A percentile compares a stretch with the other conserved stretches of the same genome.
phyloP scores from a whole-genome alignment of 2,888 invertebrate genomes.

The Hemaris fuciformis region DNA sequence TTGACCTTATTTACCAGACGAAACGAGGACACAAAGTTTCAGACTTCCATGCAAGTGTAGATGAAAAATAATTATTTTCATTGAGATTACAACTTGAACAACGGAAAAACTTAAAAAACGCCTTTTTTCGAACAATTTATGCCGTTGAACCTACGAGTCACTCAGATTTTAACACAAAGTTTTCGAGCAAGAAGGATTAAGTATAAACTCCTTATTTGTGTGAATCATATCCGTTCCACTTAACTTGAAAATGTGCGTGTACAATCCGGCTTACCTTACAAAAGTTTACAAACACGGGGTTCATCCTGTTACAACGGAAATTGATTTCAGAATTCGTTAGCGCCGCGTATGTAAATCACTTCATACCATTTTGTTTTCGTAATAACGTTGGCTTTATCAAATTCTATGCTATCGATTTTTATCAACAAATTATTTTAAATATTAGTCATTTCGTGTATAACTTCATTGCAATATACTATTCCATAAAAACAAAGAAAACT shows the following conservation, averaged over 20 bases:
- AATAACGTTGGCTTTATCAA: background rate
- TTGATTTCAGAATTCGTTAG: constrained; percentile 1
- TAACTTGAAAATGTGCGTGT: background rate
- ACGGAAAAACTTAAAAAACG: too few species aligned
- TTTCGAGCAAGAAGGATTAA: too few species aligned
- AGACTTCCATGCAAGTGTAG: too few species aligned
- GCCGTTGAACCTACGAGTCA: too few species aligned
- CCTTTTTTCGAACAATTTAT: too few species aligned
- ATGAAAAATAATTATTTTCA: too few species aligned
- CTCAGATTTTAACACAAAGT: too few species aligned
- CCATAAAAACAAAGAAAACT: too few species aligned
- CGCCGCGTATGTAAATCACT: background rate
- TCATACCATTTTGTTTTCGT: constrained; percentile 3
- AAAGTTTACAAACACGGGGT: background rate
- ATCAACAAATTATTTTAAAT: background rate
- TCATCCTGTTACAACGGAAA: background rate
- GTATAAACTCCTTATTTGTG: background rate
- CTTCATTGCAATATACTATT: too few species aligned
- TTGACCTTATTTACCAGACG: too few species aligned
- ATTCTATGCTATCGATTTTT: background rate
- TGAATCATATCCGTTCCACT: background rate
- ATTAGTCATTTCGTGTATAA: background rate
- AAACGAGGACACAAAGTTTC: too few species aligned
- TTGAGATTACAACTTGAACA: too few species aligned
- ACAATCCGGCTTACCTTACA: background rate